phyloP scores from a whole-genome alignment of 2,113 vertebrate species.

The Nannospalax galili region DNA sequence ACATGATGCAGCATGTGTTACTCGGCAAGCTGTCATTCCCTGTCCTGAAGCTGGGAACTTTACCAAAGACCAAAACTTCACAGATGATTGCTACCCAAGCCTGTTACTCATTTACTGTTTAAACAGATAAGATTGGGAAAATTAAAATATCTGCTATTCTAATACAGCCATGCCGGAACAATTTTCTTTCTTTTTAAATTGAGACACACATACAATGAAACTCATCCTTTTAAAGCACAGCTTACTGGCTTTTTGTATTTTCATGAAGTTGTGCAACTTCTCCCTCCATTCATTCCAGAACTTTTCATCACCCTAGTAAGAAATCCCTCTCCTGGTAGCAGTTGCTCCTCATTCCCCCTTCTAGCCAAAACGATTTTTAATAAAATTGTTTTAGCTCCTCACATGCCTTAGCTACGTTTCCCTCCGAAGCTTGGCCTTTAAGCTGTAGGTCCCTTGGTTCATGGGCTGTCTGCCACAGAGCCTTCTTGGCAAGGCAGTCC shows the following conservation, averaged over 20 bases:
- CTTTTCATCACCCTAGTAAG: background rate
- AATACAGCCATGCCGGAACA: background rate
- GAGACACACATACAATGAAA: constrained; percentile 9
- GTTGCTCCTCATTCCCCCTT: background rate
- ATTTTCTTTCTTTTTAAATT: constrained; percentile 7
- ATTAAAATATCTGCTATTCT: constrained; percentile 6
- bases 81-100: background rate
- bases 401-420: background rate
- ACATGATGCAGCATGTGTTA: background rate
- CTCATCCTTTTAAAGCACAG: background rate
- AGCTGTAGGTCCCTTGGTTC: background rate
- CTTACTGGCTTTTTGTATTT: background rate
- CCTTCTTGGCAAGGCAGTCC: background rate
- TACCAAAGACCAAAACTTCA: background rate
- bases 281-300: constrained; percentile 15
- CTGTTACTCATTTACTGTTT: constrained; percentile 37
- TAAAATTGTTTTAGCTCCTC: constrained; percentile 46
- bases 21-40: background rate
- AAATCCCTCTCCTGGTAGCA: background rate
- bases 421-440: constrained; percentile 39
- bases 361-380: background rate
- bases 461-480: background rate
- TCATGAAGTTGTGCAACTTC: background rate
- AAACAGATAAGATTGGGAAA: background rate
- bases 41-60: constrained; percentile 40